A percentile compares a stretch with the other conserved stretches of the same genome.
Evolutionary conservation across 2,797 vertebrate genomes (phyloP).

Genomic region (Macrochelys suwanniensis): DNA sequence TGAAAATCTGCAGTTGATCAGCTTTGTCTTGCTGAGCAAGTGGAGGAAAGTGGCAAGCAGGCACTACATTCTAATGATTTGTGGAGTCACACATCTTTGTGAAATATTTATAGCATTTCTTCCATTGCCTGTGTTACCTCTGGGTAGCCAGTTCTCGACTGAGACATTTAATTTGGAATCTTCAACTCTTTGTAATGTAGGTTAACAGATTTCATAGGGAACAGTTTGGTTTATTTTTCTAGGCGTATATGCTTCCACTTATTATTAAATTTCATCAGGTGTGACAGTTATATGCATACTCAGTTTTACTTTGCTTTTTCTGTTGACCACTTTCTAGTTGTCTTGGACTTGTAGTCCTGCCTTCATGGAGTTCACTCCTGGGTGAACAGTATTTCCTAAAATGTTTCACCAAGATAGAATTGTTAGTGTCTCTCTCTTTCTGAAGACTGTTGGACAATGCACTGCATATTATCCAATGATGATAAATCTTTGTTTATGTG

Average conservation of each 20-base stretch:
- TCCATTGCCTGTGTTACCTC: not conserved
- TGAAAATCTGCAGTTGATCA: not conserved
- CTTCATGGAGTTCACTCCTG: not conserved
- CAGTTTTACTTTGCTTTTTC: not conserved
- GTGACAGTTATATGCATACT: not conserved
- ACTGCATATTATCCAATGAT: no score
- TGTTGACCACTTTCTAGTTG: not conserved
- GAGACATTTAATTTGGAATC: not conserved
- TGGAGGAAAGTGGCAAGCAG: not conserved
- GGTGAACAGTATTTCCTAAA: not conserved
- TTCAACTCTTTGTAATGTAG: not conserved
- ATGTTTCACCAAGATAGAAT: not conserved
- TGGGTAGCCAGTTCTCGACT: not conserved
- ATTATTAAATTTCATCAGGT: not conserved
- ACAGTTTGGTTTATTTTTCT: not conserved
- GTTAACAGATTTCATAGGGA: not conserved
- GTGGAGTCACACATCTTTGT: not conserved
- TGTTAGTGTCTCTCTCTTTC: no score
- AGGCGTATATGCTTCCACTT: not conserved
- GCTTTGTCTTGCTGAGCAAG: conserved; percentile 23
- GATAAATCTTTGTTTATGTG: not conserved
- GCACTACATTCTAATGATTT: not conserved
- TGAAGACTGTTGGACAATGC: no score
- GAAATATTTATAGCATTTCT: not conserved
- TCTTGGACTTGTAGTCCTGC: not conserved